phyloP scores from a whole-genome alignment of 1,140 invertebrate genomes.

The Drosophila auraria region DNA sequence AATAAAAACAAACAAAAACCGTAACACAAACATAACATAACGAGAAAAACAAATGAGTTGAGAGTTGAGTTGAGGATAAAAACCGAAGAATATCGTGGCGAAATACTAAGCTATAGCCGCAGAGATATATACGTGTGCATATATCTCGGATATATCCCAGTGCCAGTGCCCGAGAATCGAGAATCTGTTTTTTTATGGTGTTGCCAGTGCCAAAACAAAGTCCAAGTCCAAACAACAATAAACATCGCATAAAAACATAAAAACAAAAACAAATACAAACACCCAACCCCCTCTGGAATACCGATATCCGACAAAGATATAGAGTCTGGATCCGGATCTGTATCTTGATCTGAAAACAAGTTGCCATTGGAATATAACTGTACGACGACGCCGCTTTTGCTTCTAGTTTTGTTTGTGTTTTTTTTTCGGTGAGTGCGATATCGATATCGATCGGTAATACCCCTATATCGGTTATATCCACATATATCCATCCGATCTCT shows the following conservation, averaged over 20 bases:
- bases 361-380: conserved; percentile 39
- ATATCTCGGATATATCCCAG: conserved; percentile 37
- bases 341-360: conserved; percentile 19
- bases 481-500: conserved; percentile 8
- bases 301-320: conserved; percentile 8
- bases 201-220: conserved; percentile 39
- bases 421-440: conserved; percentile 71
- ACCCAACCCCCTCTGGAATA: conserved; percentile 24
- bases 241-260: conserved; percentile 26
- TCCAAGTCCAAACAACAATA: conserved; percentile 34
- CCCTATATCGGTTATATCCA: neutral
- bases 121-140: conserved; percentile 26
- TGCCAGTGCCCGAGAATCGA: conserved; percentile 45
- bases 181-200: conserved; percentile 56
- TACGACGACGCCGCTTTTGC: conserved; percentile 23
- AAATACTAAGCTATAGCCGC: conserved; percentile 13
- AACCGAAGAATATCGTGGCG: conserved; percentile 2
- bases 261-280: neutral
- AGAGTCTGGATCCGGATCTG: conserved; percentile 8
- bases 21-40: conserved; percentile 13
- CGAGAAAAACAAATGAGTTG: conserved; percentile 18
- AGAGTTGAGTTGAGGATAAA: neutral
- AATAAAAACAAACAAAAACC: conserved; percentile 21
- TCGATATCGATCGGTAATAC: conserved; percentile 17
- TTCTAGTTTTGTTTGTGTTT: conserved; percentile 60